Evolutionary conservation across 1,140 invertebrate species (phyloP).

Genomic region (Neuroterus valhalla): DNA sequence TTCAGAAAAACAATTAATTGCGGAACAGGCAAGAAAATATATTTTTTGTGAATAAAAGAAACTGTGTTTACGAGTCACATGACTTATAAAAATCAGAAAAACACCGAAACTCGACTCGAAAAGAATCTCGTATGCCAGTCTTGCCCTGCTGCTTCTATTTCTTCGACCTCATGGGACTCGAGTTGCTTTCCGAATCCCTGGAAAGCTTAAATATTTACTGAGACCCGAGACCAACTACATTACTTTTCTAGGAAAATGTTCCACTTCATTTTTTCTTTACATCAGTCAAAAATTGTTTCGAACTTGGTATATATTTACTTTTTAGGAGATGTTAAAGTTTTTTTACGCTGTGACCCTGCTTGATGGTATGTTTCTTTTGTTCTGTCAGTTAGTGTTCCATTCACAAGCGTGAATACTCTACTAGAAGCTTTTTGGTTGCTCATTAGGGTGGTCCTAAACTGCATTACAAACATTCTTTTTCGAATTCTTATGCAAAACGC

Average conservation of each 20-base stretch:
- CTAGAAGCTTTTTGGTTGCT: too few species aligned
- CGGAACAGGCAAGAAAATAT: too few species aligned
- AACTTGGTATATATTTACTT: neutral
- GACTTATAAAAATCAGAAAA: slow-evolving; percentile 26
- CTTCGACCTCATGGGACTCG: slow-evolving; percentile 14
- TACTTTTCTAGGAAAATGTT: slow-evolving; percentile 11
- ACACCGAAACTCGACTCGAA: slow-evolving; percentile 16
- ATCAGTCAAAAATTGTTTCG: neutral
- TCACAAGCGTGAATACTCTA: too few species aligned
- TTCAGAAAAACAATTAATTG: neutral
- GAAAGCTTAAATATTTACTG: slow-evolving; percentile 3
- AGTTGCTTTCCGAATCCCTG: neutral
- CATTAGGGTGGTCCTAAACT: too few species aligned
- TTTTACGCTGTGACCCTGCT: too few species aligned
- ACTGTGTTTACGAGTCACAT: neutral
- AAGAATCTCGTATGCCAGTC: slow-evolving; percentile 20
- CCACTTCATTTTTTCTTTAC: neutral
- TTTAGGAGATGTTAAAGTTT: too few species aligned
- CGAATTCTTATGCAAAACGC: too few species aligned
- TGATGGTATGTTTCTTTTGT: too few species aligned
- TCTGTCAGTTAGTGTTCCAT: too few species aligned
- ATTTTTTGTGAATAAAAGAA: neutral
- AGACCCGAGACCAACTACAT: slow-evolving; percentile 4
- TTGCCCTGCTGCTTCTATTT: slow-evolving; percentile 15
- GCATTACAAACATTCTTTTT: too few species aligned